Percentiles rank a stretch among this genome's conserved stretches.
These are phyloP conservation scores for Melanogrammus aeglefinus DNA, from an alignment of 2,797 vertebrate genomes.

Conservation along the genomic window DNA sequence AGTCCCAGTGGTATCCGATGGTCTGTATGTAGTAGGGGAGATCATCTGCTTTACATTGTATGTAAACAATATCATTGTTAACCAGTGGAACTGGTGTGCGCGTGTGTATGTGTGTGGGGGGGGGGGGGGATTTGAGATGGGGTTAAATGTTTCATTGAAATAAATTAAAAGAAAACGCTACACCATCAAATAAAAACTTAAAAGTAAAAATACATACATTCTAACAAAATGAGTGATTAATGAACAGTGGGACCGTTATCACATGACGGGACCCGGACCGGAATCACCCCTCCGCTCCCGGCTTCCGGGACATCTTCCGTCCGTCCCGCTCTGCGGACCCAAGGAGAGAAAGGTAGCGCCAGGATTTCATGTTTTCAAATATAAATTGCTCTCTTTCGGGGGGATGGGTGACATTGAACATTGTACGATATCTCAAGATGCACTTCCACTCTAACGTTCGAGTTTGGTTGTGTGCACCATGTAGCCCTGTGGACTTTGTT, in stretches of 20 bases:
- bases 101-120: too few species aligned
- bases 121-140: neutral
- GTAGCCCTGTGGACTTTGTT: constrained; percentile 41
- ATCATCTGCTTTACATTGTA: neutral
- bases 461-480: neutral
- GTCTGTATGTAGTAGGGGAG: neutral
- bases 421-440: fast-evolving
- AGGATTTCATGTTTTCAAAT: constrained; percentile 29
- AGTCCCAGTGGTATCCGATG: neutral
- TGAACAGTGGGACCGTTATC: constrained; percentile 34
- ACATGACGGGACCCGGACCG: constrained; percentile 69
- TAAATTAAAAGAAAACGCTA: too few species aligned
- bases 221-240: too few species aligned
- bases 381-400: constrained; percentile 42
- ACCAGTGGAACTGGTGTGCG: neutral
- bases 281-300: constrained; percentile 71
- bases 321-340: constrained; percentile 91
- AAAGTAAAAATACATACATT: too few species aligned
- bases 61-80: too few species aligned
- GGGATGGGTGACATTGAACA: constrained; percentile 36
- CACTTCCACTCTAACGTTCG: neutral
- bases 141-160: neutral
- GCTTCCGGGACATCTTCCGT: constrained; percentile 87
- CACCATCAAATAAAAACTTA: neutral
- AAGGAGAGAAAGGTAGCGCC: constrained; percentile 88